Conservation (phyloP, 2,113 vertebrate species). For the Nycticorax nycticorax region DNA sequence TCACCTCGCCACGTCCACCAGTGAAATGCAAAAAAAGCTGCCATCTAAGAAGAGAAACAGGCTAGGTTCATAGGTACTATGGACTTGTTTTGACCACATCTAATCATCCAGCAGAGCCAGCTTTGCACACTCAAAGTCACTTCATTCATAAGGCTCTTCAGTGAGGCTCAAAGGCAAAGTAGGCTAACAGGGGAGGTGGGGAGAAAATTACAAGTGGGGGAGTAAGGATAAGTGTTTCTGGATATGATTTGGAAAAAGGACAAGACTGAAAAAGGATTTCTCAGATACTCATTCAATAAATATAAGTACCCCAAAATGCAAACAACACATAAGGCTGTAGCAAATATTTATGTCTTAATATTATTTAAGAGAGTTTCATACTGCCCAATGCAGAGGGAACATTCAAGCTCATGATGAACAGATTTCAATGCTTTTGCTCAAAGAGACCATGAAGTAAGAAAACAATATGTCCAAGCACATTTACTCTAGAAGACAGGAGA, state of each 20-base stretch:
- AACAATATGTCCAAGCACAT: neutral
- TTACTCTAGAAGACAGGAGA: neutral
- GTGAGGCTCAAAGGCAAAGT: neutral
- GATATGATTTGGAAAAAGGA: neutral
- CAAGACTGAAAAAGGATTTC: neutral
- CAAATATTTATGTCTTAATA: neutral
- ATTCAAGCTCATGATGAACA: neutral
- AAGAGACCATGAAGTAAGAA: neutral
- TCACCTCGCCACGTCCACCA: neutral
- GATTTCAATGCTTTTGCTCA: neutral
- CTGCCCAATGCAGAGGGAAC: neutral
- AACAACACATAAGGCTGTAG: neutral
- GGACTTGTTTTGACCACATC: neutral
- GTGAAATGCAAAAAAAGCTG: neutral
- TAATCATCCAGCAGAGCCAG: neutral
- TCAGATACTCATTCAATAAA: neutral
- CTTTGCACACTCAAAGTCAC: rapidly evolving
- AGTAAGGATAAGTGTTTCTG: neutral
- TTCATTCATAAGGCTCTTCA: neutral
- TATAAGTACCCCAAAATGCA: rapidly evolving
- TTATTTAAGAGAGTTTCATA: neutral
- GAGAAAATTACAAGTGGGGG: neutral
- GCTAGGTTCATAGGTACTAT: neutral
- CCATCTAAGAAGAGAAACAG: neutral
- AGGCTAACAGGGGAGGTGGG: too few species aligned